Percentiles rank a stretch among this genome's conserved stretches.
Conservation (phyloP, 2,888 invertebrate species). For the Sinohyriopsis cumingii region DNA sequence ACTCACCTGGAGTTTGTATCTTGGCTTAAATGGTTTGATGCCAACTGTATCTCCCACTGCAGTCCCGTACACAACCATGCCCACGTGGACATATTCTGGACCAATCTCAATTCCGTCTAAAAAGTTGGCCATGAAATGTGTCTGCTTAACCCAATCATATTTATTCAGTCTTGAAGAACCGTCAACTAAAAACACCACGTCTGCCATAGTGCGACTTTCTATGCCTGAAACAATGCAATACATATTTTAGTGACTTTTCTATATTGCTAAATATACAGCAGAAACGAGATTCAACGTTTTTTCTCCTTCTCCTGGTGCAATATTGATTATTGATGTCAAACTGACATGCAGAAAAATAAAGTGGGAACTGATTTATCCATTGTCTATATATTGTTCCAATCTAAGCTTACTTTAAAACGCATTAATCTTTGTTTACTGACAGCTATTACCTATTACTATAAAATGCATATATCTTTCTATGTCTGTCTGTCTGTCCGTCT, state of each 20-base stretch:
- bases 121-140: conserved; percentile 53
- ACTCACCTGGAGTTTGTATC: conserved; percentile 7
- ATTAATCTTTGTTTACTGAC: too few species aligned
- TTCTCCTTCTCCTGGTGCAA: not conserved
- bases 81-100: conserved; percentile 32
- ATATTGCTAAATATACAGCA: not conserved
- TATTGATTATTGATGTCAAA: not conserved
- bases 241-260: not conserved
- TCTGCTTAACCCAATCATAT: conserved; percentile 51
- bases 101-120: conserved; percentile 47
- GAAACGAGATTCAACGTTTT: not conserved
- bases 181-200: conserved; percentile 54
- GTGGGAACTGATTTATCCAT: too few species aligned
- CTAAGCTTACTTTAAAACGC: too few species aligned
- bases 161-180: conserved; percentile 47
- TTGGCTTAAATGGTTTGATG: conserved; percentile 28
- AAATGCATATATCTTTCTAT: too few species aligned
- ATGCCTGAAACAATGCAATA: conserved; percentile 13
- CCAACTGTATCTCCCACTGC: conserved; percentile 39
- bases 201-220: conserved; percentile 43
- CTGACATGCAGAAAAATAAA: too few species aligned
- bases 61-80: conserved; percentile 52
- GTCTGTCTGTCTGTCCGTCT: too few species aligned
- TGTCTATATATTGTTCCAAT: too few species aligned
- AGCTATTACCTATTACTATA: too few species aligned